phyloP scores from a whole-genome alignment of 2,113 vertebrate genomes.

The Takifugu flavidus region DNA sequence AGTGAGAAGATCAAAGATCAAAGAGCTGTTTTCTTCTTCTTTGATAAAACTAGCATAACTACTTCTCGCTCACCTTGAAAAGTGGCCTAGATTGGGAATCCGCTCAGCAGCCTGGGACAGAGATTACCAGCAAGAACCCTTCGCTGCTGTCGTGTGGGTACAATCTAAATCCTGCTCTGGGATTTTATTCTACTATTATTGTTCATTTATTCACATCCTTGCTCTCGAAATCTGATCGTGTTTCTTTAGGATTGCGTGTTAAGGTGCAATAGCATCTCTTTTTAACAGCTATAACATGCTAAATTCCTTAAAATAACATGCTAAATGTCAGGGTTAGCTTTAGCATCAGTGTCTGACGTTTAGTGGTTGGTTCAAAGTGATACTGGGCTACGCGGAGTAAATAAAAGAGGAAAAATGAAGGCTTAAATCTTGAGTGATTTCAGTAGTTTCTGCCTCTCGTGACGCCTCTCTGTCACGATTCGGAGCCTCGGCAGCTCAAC shows the following conservation, averaged over 20 bases:
- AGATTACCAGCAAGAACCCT: constrained; percentile 11
- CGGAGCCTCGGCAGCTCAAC: constrained; percentile 42
- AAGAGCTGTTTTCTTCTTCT: constrained; percentile 50
- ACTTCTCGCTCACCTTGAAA: constrained; percentile 62
- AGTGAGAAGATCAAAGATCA: constrained; percentile 79
- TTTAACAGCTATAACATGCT: no score
- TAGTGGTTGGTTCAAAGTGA: no score
- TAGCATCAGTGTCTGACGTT: no score
- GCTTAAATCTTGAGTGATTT: no score
- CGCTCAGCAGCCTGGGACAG: constrained; percentile 45
- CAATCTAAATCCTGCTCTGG: neutral
- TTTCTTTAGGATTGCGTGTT: no score
- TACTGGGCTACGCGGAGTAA: no score
- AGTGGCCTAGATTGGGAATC: constrained; percentile 66
- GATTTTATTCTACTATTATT: neutral
- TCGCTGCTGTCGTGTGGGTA: constrained; percentile 13
- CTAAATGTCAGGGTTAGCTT: no score
- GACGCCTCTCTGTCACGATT: neutral
- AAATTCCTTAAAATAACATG: no score
- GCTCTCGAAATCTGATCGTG: no score
- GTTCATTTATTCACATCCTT: neutral
- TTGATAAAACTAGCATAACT: constrained; percentile 61
- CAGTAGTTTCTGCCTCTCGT: no score
- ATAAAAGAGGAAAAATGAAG: no score
- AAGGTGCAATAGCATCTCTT: no score